A percentile compares a stretch with the other conserved stretches of the same genome.
Evolutionary conservation across 1,140 invertebrate species (phyloP).

Genomic region (Capitella teleta): DNA sequence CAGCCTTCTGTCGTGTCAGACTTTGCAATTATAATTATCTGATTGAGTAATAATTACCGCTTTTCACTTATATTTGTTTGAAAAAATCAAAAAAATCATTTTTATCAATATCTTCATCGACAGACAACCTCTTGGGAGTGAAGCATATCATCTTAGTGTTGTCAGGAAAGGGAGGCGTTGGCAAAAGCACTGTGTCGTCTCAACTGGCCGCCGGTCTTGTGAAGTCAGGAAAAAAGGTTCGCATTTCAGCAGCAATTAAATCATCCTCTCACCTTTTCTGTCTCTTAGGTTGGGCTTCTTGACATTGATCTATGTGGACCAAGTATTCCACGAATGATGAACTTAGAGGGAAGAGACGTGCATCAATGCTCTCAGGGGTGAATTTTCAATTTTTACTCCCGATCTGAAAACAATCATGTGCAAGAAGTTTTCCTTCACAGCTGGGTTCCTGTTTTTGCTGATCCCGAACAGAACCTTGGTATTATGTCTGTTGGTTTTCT

Average conservation of each 20-base stretch:
- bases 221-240: constrained; percentile 1
- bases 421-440: constrained; percentile 24
- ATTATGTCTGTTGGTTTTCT: constrained; percentile 97
- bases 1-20: no score
- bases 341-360: constrained; percentile 65
- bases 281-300: constrained; percentile 69
- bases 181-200: constrained; percentile 86
- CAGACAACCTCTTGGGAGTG: constrained; percentile 21
- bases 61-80: no score
- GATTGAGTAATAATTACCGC: no score
- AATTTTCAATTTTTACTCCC: neutral
- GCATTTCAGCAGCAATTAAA: neutral
- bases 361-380: constrained; percentile 65
- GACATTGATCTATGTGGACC: constrained; percentile 96
- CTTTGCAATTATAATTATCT: no score
- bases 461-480: constrained; percentile 61
- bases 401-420: neutral
- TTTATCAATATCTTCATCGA: no score
- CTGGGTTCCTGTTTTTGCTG: constrained; percentile 85
- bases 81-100: no score
- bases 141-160: constrained; percentile 48
- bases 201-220: constrained; percentile 73
- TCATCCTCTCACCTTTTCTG: neutral
- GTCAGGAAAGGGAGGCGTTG: constrained; percentile 95
- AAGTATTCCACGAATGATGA: constrained; percentile 74